Evolutionary conservation across 2,797 vertebrate genomes (phyloP).

Genomic region (Tokudaia tokunoshimensis): DNA sequence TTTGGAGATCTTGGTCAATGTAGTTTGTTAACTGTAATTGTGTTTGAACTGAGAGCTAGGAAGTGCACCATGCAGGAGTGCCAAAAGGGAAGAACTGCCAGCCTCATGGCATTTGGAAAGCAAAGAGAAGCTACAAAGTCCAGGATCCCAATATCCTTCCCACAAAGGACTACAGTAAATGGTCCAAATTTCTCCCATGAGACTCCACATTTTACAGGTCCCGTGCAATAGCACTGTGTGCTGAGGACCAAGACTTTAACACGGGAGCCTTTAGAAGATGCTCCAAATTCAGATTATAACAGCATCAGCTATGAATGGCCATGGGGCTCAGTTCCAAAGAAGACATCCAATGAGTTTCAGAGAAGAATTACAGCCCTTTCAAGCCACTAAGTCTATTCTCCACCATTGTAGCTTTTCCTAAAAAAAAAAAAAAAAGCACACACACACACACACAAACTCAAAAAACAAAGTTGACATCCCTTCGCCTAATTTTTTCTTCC

Average conservation of each 20-base stretch:
- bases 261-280: background rate
- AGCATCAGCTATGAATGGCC: background rate
- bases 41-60: background rate
- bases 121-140: background rate
- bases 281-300: background rate
- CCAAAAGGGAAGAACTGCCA: background rate
- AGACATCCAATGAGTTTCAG: conserved; percentile 1
- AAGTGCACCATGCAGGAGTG: background rate
- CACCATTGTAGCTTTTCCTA: background rate
- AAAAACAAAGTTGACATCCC: background rate
- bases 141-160: background rate
- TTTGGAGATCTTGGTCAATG: background rate
- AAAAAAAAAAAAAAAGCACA: background rate
- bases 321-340: background rate
- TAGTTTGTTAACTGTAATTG: background rate
- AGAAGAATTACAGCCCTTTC: background rate
- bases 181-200: background rate
- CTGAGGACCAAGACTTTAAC: background rate
- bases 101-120: background rate
- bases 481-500: background rate
- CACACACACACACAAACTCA: too few species aligned
- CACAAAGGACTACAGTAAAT: background rate
- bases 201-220: background rate
- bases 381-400: background rate
- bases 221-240: background rate